Evolutionary conservation across 1,140 invertebrate species (phyloP), one percentile per base, ranked within the genome.

Genomic region (Rhagoletis pomonella): DNA sequence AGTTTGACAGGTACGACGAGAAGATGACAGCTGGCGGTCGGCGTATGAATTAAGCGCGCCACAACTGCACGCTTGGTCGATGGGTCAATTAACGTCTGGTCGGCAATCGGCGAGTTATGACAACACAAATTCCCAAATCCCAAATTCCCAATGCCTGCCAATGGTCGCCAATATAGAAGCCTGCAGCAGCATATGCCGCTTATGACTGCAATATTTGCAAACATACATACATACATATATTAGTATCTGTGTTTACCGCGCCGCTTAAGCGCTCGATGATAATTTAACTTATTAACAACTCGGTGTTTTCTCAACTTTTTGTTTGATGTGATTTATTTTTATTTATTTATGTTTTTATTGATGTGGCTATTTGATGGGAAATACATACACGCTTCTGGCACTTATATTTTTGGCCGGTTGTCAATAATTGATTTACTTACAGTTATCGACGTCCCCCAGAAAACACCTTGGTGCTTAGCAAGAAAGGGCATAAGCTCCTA

Each of bases 71-170:
- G 67, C 67, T 73, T 73, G 67, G 67, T 73, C 67, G 67, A 73
- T 73, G 67, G 67, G 67, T 73, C 67, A 73, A 73, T 73, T 73
- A 73, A 73, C 67, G 67, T 73, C 42, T 73, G 39, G 67, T 47
- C 67, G 67, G 67, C 67, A 44, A 29, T 10, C 14, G 42, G 67
- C 67, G 67, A 17, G 67, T 73, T 73, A 73, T 73, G 67, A 44
- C 39, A 73, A 73, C 42, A 73, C 67, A 73, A 73, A 73, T 73
- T 73, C 67, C 67, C 67, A 73, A 73, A 73, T 47, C 14, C 50
- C 50, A 55, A 29, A 55, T 55, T 5, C 42, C 67, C 67, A 73
- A 73, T 17, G 67, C 17, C 67, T 47, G 10, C 12, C 67, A 5
- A 47, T 73, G 39, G 0, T 19, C 17, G 9, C 62, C 10, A 64